phyloP scores from a whole-genome alignment of 2,888 invertebrate genomes.

The Drosophila limbata region DNA sequence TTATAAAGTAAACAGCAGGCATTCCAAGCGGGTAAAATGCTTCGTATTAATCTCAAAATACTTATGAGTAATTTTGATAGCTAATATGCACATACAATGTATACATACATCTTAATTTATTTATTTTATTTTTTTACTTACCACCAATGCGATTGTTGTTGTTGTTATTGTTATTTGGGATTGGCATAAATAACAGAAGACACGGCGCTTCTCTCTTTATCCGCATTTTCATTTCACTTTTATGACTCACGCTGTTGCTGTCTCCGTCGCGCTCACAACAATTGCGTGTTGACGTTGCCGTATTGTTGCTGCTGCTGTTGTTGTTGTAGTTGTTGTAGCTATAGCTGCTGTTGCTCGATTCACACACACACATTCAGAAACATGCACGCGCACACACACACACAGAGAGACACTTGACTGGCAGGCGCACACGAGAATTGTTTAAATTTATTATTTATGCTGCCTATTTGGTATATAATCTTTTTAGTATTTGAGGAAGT shows the following conservation, averaged over 20 bases:
- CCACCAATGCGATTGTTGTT: slow-evolving; percentile 69
- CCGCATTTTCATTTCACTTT: slow-evolving; percentile 87
- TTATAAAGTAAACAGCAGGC: slow-evolving; percentile 69
- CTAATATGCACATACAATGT: slow-evolving; percentile 19
- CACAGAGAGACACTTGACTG: slow-evolving; percentile 53
- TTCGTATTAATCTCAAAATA: slow-evolving; percentile 44
- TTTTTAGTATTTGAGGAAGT: slow-evolving; percentile 47
- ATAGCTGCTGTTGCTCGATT: slow-evolving; percentile 62
- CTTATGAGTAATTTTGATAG: slow-evolving; percentile 53
- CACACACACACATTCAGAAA: slow-evolving; percentile 62
- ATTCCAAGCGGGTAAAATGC: slow-evolving; percentile 67
- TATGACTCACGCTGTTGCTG: slow-evolving; percentile 85
- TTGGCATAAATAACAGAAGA: slow-evolving; percentile 88
- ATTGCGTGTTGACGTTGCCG: slow-evolving; percentile 75
- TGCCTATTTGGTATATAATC: slow-evolving; percentile 58
- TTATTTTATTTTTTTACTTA: slow-evolving; percentile 52
- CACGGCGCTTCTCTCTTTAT: slow-evolving; percentile 89
- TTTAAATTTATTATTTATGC: slow-evolving; percentile 57
- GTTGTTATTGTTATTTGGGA: slow-evolving; percentile 67
- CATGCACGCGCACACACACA: slow-evolving; percentile 35
- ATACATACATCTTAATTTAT: slow-evolving; percentile 25
- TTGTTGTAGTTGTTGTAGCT: slow-evolving; percentile 44
- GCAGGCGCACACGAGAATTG: slow-evolving; percentile 44
- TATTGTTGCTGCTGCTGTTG: slow-evolving; percentile 64
- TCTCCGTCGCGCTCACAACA: slow-evolving; percentile 80